Conservation (phyloP, 2,888 invertebrate genomes). For the Dysmachus trigonus region DNA sequence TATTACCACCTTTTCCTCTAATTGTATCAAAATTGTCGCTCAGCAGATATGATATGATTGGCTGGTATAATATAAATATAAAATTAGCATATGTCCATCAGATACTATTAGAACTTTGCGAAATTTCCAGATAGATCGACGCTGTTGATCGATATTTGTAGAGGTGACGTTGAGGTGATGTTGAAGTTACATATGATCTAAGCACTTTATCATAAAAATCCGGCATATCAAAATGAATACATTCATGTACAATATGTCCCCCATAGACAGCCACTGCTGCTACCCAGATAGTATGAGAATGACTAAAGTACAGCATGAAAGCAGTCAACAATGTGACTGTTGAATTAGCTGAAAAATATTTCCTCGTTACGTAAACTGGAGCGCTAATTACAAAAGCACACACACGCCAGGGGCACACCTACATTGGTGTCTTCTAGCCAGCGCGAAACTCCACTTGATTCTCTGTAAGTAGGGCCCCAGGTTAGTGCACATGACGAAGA, state of each 20-base stretch:
- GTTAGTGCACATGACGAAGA: not conserved
- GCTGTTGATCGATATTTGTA: too few species aligned
- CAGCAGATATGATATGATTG: too few species aligned
- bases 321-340: not conserved
- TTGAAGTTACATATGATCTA: too few species aligned
- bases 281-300: not conserved
- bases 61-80: too few species aligned
- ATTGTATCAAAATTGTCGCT: too few species aligned
- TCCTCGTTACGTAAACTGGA: slow-evolving; percentile 37
- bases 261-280: not conserved
- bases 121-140: too few species aligned
- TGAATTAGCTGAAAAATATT: slow-evolving; percentile 15
- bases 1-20: too few species aligned
- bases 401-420: not conserved
- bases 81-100: too few species aligned
- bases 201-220: too few species aligned
- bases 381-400: slow-evolving; percentile 21
- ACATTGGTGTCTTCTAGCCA: not conserved
- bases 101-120: too few species aligned
- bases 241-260: not conserved
- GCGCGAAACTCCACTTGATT: slow-evolving; percentile 9
- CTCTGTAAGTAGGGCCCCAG: not conserved
- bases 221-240: too few species aligned
- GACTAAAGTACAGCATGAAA: not conserved
- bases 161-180: too few species aligned